These are phyloP conservation scores for Palythoa heliodiscus DNA, from an alignment of 92 coral and sea anemone genomes.

Conservation along the genomic window DNA sequence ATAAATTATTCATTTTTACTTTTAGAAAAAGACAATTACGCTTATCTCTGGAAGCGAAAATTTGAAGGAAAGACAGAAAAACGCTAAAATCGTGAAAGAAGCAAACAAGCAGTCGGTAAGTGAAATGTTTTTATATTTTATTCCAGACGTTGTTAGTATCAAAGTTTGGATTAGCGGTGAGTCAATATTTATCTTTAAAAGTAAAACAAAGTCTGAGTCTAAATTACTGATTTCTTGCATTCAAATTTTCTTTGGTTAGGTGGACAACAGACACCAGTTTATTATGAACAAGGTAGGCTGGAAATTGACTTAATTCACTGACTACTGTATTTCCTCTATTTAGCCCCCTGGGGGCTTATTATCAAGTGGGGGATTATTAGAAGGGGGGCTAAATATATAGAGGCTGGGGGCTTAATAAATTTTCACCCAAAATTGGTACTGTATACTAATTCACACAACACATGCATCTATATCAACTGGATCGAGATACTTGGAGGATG, in stretches of 20 bases:
- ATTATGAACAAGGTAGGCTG: slow-evolving; percentile 74
- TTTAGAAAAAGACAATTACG: slow-evolving; percentile 88
- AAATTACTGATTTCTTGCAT: neutral
- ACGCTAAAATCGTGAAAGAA: slow-evolving; percentile 82
- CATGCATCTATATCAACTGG: too few relatives aligned
- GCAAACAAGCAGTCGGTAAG: slow-evolving; percentile 71
- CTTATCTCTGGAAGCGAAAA: slow-evolving; percentile 84
- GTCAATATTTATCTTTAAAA: neutral
- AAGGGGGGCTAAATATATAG: too few relatives aligned
- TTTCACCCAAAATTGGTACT: too few relatives aligned
- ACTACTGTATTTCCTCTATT: too few relatives aligned
- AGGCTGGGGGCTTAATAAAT: too few relatives aligned
- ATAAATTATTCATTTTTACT: slow-evolving; percentile 1
- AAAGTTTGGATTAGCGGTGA: neutral
- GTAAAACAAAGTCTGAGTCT: neutral
- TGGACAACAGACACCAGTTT: slow-evolving; percentile 79
- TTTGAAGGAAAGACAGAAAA: slow-evolving; percentile 92
- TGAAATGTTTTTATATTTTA: neutral
- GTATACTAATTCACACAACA: too few relatives aligned
- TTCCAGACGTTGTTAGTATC: neutral
- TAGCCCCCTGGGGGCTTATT: too few relatives aligned
- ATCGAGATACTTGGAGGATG: too few relatives aligned
- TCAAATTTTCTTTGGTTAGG: slow-evolving; percentile 43
- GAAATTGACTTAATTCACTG: neutral
- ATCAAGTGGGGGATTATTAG: too few relatives aligned